Conservation (phyloP, 2,888 invertebrate species). For the Eupithecia inturbata region DNA sequence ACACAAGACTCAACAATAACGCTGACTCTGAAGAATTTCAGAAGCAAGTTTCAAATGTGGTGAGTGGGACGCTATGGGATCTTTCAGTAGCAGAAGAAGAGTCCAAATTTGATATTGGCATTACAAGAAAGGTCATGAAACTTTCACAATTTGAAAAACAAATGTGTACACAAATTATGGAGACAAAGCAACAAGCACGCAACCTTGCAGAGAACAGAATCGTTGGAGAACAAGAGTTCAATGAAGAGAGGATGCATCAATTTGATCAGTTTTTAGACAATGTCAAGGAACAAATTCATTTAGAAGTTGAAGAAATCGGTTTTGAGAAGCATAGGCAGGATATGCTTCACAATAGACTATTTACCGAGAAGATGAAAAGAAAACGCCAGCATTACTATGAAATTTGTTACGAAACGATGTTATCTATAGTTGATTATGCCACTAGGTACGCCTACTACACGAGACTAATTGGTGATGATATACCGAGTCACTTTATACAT, state of each 20-base stretch:
- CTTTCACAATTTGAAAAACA: slow-evolving; percentile 87
- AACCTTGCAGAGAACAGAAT: slow-evolving; percentile 81
- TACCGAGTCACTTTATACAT: slow-evolving; percentile 77
- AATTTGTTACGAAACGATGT: slow-evolving; percentile 80
- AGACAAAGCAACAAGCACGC: slow-evolving; percentile 84
- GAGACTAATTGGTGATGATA: slow-evolving; percentile 65
- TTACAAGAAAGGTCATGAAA: slow-evolving; percentile 84
- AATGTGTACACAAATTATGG: slow-evolving; percentile 85
- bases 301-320: slow-evolving; percentile 77
- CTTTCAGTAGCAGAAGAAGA: slow-evolving; percentile 81
- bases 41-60: slow-evolving; percentile 75
- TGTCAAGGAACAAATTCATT: slow-evolving; percentile 73
- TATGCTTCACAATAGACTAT: slow-evolving; percentile 82
- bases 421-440: slow-evolving; percentile 83
- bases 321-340: slow-evolving; percentile 80
- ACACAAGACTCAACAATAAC: slow-evolving; percentile 70
- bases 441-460: slow-evolving; percentile 80
- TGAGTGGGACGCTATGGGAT: slow-evolving; percentile 82
- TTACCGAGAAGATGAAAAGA: slow-evolving; percentile 79
- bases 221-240: slow-evolving; percentile 77
- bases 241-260: slow-evolving; percentile 77
- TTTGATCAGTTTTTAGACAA: slow-evolving; percentile 76
- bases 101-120: slow-evolving; percentile 73
- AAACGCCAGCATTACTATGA: slow-evolving; percentile 76
- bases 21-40: slow-evolving; percentile 76